Conservation (phyloP, 2,797 vertebrate species). For the Neomorphus geoffroyi region DNA sequence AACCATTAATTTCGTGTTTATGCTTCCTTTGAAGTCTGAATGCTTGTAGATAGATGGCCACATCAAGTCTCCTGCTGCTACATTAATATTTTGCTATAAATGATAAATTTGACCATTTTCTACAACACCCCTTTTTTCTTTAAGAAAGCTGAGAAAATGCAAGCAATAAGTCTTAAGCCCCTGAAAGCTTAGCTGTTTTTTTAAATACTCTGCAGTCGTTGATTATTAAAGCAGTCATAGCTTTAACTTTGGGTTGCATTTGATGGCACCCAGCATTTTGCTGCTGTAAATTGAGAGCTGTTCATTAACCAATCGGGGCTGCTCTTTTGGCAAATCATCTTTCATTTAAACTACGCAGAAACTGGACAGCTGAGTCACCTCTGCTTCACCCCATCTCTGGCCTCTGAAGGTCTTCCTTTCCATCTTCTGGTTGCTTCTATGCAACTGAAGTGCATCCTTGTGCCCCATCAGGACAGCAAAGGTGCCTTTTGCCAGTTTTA, state of each 20-base stretch:
- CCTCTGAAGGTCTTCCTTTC: neutral
- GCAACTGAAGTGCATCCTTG: neutral
- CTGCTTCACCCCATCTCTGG: neutral
- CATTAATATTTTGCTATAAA: slow-evolving; percentile 85
- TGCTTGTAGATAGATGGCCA: slow-evolving; percentile 83
- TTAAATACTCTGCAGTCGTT: slow-evolving; percentile 75
- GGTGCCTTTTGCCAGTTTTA: neutral
- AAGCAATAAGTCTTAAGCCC: slow-evolving; percentile 80
- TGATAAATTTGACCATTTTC: slow-evolving; percentile 85
- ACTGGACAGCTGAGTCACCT: neutral
- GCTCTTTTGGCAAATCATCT: neutral
- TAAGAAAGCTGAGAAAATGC: slow-evolving; percentile 82
- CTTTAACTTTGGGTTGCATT: slow-evolving; percentile 72
- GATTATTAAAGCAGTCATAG: slow-evolving; percentile 79
- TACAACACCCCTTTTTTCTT: slow-evolving; percentile 81
- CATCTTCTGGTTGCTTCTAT: neutral
- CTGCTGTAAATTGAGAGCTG: slow-evolving; percentile 57
- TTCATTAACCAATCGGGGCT: slow-evolving; percentile 55
- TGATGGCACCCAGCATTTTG: slow-evolving; percentile 66
- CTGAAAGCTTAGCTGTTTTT: slow-evolving; percentile 75
- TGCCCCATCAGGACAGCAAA: neutral
- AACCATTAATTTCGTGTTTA: slow-evolving; percentile 86
- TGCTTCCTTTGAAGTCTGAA: slow-evolving; percentile 83
- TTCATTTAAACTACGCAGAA: neutral
- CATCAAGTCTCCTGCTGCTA: slow-evolving; percentile 84